These are phyloP conservation scores for Abscondita cerata DNA, from an alignment of 2,888 invertebrate genomes.

Conservation along the genomic window DNA sequence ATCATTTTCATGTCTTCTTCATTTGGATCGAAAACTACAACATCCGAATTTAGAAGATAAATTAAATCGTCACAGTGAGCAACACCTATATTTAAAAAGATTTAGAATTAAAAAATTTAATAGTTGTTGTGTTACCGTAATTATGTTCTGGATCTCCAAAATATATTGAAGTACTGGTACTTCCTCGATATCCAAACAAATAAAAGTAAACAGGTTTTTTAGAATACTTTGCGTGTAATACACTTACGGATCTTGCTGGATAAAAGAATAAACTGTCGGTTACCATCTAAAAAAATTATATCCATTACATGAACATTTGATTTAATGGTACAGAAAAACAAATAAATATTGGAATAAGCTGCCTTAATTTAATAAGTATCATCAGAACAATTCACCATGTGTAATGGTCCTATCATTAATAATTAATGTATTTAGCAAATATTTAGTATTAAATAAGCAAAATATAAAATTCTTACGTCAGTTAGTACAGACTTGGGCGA, in stretches of 20 bases:
- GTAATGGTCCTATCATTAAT: too few species aligned
- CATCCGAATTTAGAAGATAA: constrained; percentile 67
- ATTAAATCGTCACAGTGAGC: constrained; percentile 85
- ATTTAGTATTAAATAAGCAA: too few species aligned
- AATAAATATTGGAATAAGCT: too few species aligned
- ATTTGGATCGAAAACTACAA: constrained; percentile 46
- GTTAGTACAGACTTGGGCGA: constrained; percentile 51
- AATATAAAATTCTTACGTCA: constrained; percentile 54
- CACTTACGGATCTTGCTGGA: not conserved
- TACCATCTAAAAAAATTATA: not conserved
- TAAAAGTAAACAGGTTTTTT: constrained; percentile 1
- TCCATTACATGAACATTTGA: too few species aligned
- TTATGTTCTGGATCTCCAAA: constrained; percentile 4
- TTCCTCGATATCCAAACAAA: not conserved
- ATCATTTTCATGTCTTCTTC: constrained; percentile 63
- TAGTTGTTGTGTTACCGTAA: not conserved
- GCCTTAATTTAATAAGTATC: too few species aligned
- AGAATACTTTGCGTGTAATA: not conserved
- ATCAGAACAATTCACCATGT: too few species aligned
- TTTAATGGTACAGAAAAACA: too few species aligned
- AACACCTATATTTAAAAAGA: constrained; percentile 63
- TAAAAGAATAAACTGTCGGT: not conserved
- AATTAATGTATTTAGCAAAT: too few species aligned
- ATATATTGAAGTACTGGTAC: not conserved
- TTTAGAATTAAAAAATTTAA: not conserved